Conservation (phyloP, 2,113 vertebrate genomes). For the Gallinago undulata region DNA sequence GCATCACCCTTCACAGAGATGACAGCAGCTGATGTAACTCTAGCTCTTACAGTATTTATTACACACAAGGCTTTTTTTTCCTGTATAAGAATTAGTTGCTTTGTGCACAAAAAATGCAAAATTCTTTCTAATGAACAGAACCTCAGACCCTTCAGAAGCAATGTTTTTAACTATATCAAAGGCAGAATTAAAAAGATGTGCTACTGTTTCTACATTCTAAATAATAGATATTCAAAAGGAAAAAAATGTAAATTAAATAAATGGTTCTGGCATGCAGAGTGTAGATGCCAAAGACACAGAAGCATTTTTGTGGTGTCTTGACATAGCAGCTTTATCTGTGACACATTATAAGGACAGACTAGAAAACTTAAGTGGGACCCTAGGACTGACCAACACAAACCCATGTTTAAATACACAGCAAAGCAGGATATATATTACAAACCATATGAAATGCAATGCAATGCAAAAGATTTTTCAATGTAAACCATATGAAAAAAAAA, state of each 20-base stretch:
- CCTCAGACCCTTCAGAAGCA: background rate
- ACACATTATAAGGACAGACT: background rate
- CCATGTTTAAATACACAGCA: background rate
- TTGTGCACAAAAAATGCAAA: background rate
- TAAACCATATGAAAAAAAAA: background rate
- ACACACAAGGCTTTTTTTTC: background rate
- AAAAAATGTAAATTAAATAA: background rate
- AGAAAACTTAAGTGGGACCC: background rate
- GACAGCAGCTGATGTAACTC: background rate
- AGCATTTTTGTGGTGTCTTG: constrained; percentile 37
- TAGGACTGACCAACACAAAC: background rate
- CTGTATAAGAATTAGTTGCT: background rate
- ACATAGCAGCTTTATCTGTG: constrained; percentile 7
- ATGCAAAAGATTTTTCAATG: background rate
- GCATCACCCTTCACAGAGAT: background rate
- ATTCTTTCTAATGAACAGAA: background rate
- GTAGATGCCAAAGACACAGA: background rate
- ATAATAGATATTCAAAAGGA: background rate
- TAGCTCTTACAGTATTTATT: background rate
- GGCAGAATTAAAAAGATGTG: background rate
- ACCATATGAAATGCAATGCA: background rate
- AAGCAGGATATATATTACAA: background rate
- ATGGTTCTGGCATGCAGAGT: background rate
- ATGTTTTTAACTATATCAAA: background rate
- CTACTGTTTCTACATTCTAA: constrained; percentile 11